Percentiles rank a stretch among this genome's conserved stretches.
Evolutionary conservation across 2,797 vertebrate species (phyloP).

Genomic region (Gallinago nigripennis): DNA sequence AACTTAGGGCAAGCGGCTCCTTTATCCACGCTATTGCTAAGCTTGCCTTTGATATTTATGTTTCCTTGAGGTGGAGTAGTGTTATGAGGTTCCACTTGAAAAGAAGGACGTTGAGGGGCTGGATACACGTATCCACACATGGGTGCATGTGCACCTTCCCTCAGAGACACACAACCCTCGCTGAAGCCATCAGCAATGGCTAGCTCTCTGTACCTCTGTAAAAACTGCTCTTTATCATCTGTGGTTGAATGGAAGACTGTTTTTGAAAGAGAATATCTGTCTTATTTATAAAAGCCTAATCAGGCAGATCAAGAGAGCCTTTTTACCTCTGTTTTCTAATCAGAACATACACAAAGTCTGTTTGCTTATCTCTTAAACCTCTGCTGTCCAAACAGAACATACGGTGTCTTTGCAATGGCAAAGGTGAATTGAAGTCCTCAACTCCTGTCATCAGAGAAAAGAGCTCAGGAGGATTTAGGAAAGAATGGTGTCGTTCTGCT

Average conservation of each 20-base stretch:
- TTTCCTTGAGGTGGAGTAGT: background rate
- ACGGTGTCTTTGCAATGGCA: conserved; percentile 8
- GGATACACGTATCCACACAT: accelerated
- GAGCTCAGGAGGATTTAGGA: background rate
- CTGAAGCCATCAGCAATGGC: background rate
- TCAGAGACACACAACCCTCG: background rate
- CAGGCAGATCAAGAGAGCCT: conserved; percentile 45
- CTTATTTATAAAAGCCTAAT: conserved; percentile 12
- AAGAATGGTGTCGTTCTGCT: background rate
- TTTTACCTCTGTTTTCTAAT: conserved; percentile 59
- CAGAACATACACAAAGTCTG: conserved; percentile 46
- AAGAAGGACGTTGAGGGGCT: background rate
- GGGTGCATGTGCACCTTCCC: background rate
- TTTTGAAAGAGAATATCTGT: background rate
- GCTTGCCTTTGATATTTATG: conserved; percentile 30
- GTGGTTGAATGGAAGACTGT: background rate
- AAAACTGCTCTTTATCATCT: background rate
- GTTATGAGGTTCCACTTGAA: background rate
- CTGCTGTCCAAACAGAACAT: conserved; percentile 38
- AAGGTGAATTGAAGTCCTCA: conserved; percentile 12
- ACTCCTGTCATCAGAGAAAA: background rate
- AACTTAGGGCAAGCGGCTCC: background rate
- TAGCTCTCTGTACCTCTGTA: background rate
- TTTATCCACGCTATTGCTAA: background rate
- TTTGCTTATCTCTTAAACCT: conserved; percentile 63